These are phyloP conservation scores for Nycticebus coucang DNA, from an alignment of 2,113 vertebrate species.

Conservation along the genomic window DNA sequence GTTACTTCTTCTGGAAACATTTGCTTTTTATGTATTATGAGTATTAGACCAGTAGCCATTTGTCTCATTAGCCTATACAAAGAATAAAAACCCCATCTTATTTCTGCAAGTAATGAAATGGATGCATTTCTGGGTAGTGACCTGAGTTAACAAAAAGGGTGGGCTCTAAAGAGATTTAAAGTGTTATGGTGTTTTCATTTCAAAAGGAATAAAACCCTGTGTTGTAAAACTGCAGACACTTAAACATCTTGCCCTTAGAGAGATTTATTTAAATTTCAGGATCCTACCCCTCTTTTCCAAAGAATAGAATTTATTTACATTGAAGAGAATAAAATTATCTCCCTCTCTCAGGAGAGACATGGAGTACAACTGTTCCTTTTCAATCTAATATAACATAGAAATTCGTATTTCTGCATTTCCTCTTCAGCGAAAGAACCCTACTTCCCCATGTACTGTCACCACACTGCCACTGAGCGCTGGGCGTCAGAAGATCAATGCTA, in stretches of 20 bases:
- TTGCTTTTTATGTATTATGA: background rate
- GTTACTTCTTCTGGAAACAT: background rate
- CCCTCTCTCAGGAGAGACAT: background rate
- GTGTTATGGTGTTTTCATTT: background rate
- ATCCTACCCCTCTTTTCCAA: background rate
- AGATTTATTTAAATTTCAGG: constrained; percentile 22
- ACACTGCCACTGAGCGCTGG: too few relatives aligned
- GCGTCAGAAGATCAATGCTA: background rate
- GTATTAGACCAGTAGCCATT: background rate
- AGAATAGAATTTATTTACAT: background rate
- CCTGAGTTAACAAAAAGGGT: background rate
- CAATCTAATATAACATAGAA: background rate
- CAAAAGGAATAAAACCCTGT: background rate
- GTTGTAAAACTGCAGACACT: background rate
- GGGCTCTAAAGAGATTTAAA: background rate
- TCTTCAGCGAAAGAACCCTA: background rate
- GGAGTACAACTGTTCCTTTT: rapidly evolving
- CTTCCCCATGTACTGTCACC: background rate
- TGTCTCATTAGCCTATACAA: background rate
- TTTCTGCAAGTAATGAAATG: background rate
- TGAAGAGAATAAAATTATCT: background rate
- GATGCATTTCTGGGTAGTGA: background rate
- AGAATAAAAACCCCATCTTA: background rate
- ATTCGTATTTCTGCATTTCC: background rate
- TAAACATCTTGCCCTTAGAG: background rate